These are phyloP conservation scores for Caracal caracal DNA, from an alignment of 2,113 vertebrate genomes.

Conservation along the genomic window DNA sequence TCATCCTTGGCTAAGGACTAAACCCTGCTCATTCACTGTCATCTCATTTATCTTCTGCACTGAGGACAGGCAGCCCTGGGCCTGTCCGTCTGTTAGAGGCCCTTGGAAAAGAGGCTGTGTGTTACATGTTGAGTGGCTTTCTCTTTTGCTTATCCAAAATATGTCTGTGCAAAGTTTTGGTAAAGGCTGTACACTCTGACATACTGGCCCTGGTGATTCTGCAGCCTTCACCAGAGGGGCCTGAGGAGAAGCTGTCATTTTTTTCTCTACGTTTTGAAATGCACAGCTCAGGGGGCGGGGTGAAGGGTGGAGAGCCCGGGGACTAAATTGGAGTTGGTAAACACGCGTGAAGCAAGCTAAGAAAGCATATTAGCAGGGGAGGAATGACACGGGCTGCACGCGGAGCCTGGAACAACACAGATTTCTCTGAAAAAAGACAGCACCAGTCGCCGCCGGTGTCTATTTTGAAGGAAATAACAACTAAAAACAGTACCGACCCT, in stretches of 20 bases:
- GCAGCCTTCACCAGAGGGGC: not conserved
- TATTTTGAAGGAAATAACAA: conserved; percentile 55
- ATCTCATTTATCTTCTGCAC: not conserved
- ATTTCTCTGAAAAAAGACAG: conserved; percentile 17
- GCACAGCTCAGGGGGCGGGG: not conserved
- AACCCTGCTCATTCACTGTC: not conserved
- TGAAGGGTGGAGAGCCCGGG: not conserved
- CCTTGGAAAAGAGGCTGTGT: conserved; percentile 13
- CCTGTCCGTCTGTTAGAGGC: not conserved
- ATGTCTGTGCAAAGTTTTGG: conserved; percentile 2
- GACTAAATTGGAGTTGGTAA: conserved; percentile 30
- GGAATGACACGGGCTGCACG: not conserved
- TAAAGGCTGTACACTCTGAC: not conserved
- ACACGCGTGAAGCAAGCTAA: conserved; percentile 46
- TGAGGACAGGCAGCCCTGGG: not conserved
- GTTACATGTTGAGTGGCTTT: not conserved
- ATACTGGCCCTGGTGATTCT: not conserved
- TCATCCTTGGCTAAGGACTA: conserved; percentile 12
- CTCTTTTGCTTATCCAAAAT: not conserved
- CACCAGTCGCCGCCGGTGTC: not conserved
- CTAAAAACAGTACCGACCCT: not conserved
- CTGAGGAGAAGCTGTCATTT: conserved; percentile 16
- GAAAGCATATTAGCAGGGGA: not conserved
- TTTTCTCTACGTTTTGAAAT: conserved; percentile 52
- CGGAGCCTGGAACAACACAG: not conserved